Conservation (phyloP, 2,797 vertebrate genomes). For the Choloepus didactylus region DNA sequence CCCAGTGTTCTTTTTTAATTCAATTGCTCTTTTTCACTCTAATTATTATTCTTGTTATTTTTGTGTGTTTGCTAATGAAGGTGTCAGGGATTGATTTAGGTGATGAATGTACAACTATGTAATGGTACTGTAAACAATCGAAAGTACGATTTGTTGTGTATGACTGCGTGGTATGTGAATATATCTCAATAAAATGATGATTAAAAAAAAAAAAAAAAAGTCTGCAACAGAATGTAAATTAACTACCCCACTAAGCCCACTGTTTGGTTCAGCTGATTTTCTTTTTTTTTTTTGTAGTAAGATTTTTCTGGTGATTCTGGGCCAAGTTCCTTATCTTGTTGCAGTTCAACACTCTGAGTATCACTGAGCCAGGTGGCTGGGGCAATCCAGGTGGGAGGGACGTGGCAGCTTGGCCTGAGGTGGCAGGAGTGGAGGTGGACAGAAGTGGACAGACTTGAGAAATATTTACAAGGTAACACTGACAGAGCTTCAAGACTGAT, state of each 20-base stretch:
- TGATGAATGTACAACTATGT: too few relatives aligned
- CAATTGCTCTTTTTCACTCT: too few relatives aligned
- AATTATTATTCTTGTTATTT: too few relatives aligned
- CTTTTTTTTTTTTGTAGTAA: not conserved
- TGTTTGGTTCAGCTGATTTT: not conserved
- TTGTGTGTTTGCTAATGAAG: too few relatives aligned
- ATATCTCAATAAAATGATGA: too few relatives aligned
- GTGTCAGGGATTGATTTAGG: too few relatives aligned
- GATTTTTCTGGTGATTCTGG: not conserved
- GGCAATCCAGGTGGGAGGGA: not conserved
- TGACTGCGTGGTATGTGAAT: too few relatives aligned
- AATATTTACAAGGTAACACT: not conserved
- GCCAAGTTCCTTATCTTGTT: not conserved
- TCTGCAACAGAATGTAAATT: not conserved
- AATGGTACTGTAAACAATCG: too few relatives aligned
- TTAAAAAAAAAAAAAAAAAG: too few relatives aligned
- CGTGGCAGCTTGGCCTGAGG: not conserved
- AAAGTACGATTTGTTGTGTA: too few relatives aligned
- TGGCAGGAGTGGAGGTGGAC: not conserved
- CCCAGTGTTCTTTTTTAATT: too few relatives aligned
- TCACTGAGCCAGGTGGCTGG: not conserved
- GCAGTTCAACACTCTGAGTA: not conserved
- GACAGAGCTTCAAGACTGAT: not conserved
- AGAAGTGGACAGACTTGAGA: not conserved
- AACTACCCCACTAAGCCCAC: not conserved